These are phyloP conservation scores for Bicyclus anynana DNA, from an alignment of 1,140 invertebrate genomes.

Conservation along the genomic window DNA sequence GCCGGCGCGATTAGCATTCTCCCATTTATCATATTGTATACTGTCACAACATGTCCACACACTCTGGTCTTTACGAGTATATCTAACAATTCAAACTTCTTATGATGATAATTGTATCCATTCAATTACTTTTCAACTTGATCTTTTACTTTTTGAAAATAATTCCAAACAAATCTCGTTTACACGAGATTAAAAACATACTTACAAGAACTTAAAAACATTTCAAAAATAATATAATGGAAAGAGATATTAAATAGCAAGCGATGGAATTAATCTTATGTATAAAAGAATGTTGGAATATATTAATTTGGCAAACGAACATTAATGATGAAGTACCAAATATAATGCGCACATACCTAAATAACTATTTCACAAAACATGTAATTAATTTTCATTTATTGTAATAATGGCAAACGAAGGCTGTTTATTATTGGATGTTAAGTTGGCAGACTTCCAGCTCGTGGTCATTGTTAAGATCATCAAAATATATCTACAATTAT, in stretches of 20 bases:
- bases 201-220: too few relatives aligned
- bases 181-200: too few relatives aligned
- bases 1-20: conserved; percentile 46
- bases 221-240: neutral
- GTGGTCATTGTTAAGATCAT: conserved; percentile 48
- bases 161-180: too few relatives aligned
- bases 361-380: conserved; percentile 26
- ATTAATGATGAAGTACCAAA: neutral
- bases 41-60: conserved; percentile 58
- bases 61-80: conserved; percentile 56
- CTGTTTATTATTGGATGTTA: conserved; percentile 57
- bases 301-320: neutral
- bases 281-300: neutral
- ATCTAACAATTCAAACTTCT: conserved; percentile 41
- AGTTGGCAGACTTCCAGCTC: conserved; percentile 46
- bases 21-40: conserved; percentile 61
- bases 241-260: neutral
- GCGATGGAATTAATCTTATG: neutral
- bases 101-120: neutral
- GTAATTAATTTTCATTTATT: conserved; percentile 42
- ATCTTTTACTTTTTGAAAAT: too few relatives aligned
- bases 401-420: conserved; percentile 45
- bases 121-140: neutral
- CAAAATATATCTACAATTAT: conserved; percentile 34
- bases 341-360: conserved; percentile 13